Evolutionary conservation across 2,113 vertebrate species (phyloP).

Genomic region (Gymnarchus niloticus): DNA sequence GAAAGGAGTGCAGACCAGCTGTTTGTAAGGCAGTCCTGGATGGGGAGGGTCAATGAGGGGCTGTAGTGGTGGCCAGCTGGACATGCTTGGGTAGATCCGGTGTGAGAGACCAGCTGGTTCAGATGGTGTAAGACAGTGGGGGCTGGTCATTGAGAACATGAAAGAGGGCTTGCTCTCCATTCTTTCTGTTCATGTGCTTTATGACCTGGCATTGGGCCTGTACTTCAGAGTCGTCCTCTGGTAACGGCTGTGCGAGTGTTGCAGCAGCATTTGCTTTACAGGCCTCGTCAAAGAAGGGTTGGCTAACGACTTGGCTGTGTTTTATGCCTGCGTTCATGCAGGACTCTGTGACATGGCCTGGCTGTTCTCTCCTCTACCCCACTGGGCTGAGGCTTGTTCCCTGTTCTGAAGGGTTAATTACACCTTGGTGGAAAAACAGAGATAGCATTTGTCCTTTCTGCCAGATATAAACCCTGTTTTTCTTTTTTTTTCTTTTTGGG

Average conservation of each 20-base stretch:
- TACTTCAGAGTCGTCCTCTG: neutral
- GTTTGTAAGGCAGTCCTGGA: neutral
- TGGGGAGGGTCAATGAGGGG: neutral
- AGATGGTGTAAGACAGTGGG: neutral
- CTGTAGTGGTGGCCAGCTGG: neutral
- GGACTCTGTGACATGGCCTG: neutral
- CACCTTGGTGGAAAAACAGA: neutral
- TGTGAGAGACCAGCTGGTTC: neutral
- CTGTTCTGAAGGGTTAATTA: neutral
- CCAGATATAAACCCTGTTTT: neutral
- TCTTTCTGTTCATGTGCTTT: neutral
- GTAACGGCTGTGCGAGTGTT: neutral
- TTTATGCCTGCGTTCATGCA: neutral
- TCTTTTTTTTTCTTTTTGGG: neutral
- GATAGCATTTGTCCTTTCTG: neutral
- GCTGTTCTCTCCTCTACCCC: neutral
- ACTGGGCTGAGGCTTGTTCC: neutral
- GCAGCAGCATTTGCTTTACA: neutral
- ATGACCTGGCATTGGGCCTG: neutral
- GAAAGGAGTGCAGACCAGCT: neutral
- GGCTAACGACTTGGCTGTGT: no score
- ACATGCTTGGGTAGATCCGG: neutral
- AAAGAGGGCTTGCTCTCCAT: neutral
- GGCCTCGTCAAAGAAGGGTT: neutral
- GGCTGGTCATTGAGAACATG: neutral